A percentile compares a stretch with the other conserved stretches of the same genome.
These are phyloP conservation scores for Nasonia oneida DNA, from an alignment of 2,888 invertebrate species.

Conservation along the genomic window DNA sequence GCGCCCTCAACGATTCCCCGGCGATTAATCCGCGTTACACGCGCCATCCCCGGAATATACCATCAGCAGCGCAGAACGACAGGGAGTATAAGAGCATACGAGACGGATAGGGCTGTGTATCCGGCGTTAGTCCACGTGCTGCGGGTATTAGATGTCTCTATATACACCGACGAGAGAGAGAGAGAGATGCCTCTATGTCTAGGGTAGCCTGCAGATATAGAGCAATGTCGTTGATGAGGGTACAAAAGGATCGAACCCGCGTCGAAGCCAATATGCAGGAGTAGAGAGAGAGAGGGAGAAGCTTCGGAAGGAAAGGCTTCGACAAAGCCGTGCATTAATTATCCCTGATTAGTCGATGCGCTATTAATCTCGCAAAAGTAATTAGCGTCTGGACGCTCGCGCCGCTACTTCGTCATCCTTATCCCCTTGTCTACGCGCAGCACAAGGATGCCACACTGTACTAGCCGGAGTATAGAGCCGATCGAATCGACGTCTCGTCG, in stretches of 20 bases:
- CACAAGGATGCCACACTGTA: background rate
- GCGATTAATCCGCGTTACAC: constrained; percentile 31
- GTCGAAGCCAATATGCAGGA: background rate
- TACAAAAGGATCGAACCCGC: constrained; percentile 37
- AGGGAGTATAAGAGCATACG: background rate
- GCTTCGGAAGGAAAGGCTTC: background rate
- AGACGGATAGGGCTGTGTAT: background rate
- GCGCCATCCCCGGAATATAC: background rate
- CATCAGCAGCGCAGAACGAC: background rate
- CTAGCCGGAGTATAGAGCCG: background rate
- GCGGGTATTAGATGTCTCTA: constrained; percentile 4
- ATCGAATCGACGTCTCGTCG: background rate
- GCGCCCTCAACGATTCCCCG: background rate
- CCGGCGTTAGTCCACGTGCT: background rate
- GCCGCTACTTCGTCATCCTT: constrained; percentile 47
- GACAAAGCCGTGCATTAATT: constrained; percentile 59
- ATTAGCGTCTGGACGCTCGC: constrained; percentile 42
- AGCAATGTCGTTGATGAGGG: constrained; percentile 39
- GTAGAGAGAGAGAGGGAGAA: background rate
- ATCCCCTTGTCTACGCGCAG: constrained; percentile 26
- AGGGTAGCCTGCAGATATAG: background rate
- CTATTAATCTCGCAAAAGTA: constrained; percentile 63
- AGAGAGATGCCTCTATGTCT: background rate
- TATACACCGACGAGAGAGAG: background rate
- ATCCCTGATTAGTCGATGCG: constrained; percentile 58